phyloP scores from a whole-genome alignment of 2,113 vertebrate species.

The Puntigrus tetrazona region DNA sequence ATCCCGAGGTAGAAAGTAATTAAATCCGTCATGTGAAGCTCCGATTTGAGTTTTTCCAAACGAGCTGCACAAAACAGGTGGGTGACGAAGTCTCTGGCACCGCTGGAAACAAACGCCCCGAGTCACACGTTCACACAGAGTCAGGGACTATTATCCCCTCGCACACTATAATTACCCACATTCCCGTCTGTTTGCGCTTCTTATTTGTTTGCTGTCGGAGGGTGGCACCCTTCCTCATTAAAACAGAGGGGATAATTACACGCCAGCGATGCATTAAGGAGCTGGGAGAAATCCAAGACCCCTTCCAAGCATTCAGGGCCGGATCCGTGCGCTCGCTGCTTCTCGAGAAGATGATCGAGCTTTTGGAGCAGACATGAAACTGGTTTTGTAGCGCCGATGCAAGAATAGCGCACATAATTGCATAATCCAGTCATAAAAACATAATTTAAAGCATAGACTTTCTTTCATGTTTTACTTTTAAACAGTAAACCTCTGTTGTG shows the following conservation, averaged over 20 bases:
- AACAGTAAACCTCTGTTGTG: too few relatives aligned
- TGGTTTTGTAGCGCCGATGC: neutral
- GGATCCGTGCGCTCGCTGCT: slow-evolving; percentile 8
- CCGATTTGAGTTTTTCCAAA: neutral
- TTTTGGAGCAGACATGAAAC: neutral
- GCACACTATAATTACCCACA: slow-evolving; percentile 54
- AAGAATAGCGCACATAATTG: neutral
- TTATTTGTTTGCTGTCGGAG: slow-evolving; percentile 35
- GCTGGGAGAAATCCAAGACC: slow-evolving; percentile 9
- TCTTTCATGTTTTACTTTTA: neutral
- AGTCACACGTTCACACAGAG: neutral
- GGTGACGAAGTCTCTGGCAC: neutral
- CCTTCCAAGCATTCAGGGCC: neutral
- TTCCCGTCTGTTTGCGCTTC: slow-evolving; percentile 51
- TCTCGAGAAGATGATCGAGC: neutral
- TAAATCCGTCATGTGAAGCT: neutral
- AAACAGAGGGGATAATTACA: slow-evolving; percentile 47
- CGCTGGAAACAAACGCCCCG: neutral
- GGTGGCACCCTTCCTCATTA: slow-evolving; percentile 31
- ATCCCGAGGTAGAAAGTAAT: neutral
- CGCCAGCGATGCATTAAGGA: slow-evolving; percentile 13
- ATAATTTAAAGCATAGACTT: too few relatives aligned
- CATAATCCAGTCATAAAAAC: neutral
- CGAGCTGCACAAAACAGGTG: neutral
- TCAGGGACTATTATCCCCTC: slow-evolving; percentile 50